Percentiles rank a stretch among this genome's conserved stretches.
Evolutionary conservation across 53 echinoderm and acorn worm species (phyloP).

Genomic region (Astropecten irregularis): DNA sequence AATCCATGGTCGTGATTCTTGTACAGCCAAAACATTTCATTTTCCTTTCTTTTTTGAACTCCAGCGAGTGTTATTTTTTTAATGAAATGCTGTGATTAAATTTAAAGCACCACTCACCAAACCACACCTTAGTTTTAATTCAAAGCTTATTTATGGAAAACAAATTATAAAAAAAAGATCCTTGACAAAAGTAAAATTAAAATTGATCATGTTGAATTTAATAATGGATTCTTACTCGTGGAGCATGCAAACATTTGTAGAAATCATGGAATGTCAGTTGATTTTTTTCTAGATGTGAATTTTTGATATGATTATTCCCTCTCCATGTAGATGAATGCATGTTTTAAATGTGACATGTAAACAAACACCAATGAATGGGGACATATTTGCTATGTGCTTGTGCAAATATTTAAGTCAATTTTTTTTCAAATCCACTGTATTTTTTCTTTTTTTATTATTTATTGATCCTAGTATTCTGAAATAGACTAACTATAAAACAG

Average conservation of each 20-base stretch:
- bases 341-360: background rate
- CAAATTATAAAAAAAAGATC: background rate
- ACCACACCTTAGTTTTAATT: no score
- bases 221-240: background rate
- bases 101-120: no score
- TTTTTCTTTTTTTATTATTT: slow-evolving; percentile 34
- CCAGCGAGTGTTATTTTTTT: no score
- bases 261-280: background rate
- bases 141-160: no score
- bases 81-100: no score
- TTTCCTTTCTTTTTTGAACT: no score
- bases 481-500: background rate
- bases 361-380: no score
- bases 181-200: background rate
- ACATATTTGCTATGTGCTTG: no score
- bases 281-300: slow-evolving; percentile 1
- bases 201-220: background rate
- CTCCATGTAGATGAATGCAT: background rate
- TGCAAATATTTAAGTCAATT: no score
- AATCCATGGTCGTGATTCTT: no score
- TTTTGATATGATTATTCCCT: background rate
- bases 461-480: slow-evolving; percentile 32
- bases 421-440: no score
- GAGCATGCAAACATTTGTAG: background rate
- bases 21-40: no score